Base-by-base conservation (phyloP, 2,888 invertebrate genomes). In the Tenthredo mesomela region DNA sequence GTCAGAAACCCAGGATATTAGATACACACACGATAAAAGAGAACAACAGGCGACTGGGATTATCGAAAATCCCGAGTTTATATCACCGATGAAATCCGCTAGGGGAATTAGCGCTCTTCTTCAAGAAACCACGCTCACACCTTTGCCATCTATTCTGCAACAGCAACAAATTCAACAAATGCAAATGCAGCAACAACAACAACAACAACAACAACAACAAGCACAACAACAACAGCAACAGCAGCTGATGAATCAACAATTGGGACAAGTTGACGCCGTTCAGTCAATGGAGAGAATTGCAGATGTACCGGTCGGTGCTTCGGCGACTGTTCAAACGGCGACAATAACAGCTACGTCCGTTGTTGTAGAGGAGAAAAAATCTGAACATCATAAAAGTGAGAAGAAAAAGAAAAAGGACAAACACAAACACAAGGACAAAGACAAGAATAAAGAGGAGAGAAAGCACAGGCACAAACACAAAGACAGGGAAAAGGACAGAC, bases 371-470 rank as follows among this genome's bases (percentile, higher is more conserved):
- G 89, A 90, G 47, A 89, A 91, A 82, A 87, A 89, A 9, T 88
- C 85, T 37, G 92, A 92, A 50, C 92, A 92, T 58, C 92, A 93
- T 65, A 93, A 92, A 82, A 92, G 94, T 90, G 97, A 97, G 89
- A 97, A 96, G 93, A 97, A 97, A 92, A 97, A 97, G 94, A 96
- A 97, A 91, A 97, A 96, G 93, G 96, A 96, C 89, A 97, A 96
- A 37, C 86, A 87, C 50, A 89, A 88, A 70, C 86, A 89, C 73
- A 88, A 88, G 84, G 86, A 88, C 21, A 89, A 89, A 65, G 89
- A 88, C 37, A 89, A 94, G 90, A 96, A 96, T 89, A 97, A 97
- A 93, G 97, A 96, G 91, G 95, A 95, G 88, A 96, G 96, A 91
- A 97, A 97, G 90, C 96, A 97, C 89, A 96, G 97, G 92, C 96